Base-by-base conservation (phyloP, 2,113 vertebrate species). In the Etheostoma cragini region DNA sequence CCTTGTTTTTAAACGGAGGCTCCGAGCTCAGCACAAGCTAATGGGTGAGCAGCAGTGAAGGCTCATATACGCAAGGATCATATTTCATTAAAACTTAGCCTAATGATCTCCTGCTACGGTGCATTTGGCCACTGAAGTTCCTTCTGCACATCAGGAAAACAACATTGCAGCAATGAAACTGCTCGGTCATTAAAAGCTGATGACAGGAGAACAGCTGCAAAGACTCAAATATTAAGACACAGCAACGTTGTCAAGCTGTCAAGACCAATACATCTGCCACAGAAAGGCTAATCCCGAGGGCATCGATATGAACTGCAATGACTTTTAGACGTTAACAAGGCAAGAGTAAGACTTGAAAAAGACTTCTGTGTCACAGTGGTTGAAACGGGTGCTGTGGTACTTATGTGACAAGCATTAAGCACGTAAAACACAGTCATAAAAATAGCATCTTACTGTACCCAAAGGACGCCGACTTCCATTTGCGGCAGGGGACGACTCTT, bases 401-500 rank as follows among this genome's bases (percentile, higher is more conserved):
- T 54, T 60, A 8, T 4, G 45, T 56, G 67, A 64, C 56, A 76
- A 78, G 72, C 61, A 66, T 60, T 45, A 38, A 12, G 33, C 19
- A 52, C 4, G 3, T 33, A 42, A 42, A 11, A 11, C 38, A 42
- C 38, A 46, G 66, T 46, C 13, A 60, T 38, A 57, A 62, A 61
- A 78, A 75, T 22, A 83, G 75, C 3, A 22, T 87, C 74, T 86
- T 84, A 93, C 92, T 87, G 85, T 94, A 95, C 95, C 95, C 93
- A 75, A 94, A 95, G 64, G 95, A 94, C 1, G 94, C 91, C 0
- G 95, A 94, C 77, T 94, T 95, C 94, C 95, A 95, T 89, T 90
- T 89, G 62, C 87, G 91, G 60, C 91, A 89, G 30, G 94, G 92
- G n/a, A 71, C 57, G 19, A 72, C 77, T 87, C 91, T 92, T 54